Percentiles rank a stretch among this genome's conserved stretches.
Conservation (phyloP, 2,113 vertebrate genomes). For the Geococcyx californianus region DNA sequence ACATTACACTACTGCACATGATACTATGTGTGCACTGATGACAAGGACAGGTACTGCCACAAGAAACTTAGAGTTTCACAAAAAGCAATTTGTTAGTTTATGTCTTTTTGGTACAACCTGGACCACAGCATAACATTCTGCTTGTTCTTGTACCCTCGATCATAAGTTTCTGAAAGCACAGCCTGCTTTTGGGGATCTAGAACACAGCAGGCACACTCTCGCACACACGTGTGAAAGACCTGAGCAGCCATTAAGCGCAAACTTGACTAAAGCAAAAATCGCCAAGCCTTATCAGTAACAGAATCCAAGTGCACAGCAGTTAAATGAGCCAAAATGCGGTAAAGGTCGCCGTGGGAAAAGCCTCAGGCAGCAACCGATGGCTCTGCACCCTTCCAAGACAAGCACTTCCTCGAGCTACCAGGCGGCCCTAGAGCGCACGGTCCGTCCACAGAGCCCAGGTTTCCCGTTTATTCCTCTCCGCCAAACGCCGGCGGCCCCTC, state of each 20-base stretch:
- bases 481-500: neutral
- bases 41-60: neutral
- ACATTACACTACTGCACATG: neutral
- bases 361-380: neutral
- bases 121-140: neutral
- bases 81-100: neutral
- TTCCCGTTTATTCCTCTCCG: neutral
- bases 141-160: neutral
- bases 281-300: neutral
- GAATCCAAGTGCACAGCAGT: neutral
- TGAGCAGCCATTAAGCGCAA: neutral
- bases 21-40: fast-evolving
- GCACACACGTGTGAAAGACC: neutral
- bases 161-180: neutral
- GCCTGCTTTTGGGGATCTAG: neutral
- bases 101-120: neutral
- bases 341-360: neutral
- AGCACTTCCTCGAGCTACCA: neutral
- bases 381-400: neutral
- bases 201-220: fast-evolving
- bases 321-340: neutral
- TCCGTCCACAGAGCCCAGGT: neutral
- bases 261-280: neutral
- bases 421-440: neutral
- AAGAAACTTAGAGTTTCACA: neutral